Percentiles rank a stretch among this genome's conserved stretches.
These are phyloP conservation scores for Spisula solida DNA, from an alignment of 2,888 invertebrate species.

Conservation along the genomic window DNA sequence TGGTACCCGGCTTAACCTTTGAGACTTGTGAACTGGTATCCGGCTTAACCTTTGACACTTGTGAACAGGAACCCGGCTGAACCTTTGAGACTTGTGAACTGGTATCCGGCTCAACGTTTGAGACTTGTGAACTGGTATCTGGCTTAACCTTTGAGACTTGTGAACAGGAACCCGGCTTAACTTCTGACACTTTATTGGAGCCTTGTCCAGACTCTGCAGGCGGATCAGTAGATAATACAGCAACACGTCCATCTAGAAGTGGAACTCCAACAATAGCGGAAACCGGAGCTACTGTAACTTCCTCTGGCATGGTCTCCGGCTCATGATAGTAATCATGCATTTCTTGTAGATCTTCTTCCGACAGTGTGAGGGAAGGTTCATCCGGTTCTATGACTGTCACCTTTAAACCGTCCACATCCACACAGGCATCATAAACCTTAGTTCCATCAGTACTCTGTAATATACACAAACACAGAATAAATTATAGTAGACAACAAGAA, in stretches of 20 bases:
- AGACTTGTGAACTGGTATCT: background rate
- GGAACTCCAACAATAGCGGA: slow-evolving; percentile 31
- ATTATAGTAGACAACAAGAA: too few species aligned
- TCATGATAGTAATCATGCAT: slow-evolving; percentile 65
- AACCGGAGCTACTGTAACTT: slow-evolving; percentile 19
- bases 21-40: background rate
- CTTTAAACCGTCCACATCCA: slow-evolving; percentile 79
- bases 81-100: background rate
- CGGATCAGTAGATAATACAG: background rate
- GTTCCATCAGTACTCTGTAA: slow-evolving; percentile 78
- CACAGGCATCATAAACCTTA: slow-evolving; percentile 78
- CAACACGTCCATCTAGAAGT: slow-evolving; percentile 29
- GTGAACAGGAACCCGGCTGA: background rate
- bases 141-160: background rate
- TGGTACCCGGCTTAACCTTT: background rate
- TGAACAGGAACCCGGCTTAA: background rate
- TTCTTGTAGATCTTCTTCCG: slow-evolving; percentile 55
- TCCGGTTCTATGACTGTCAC: slow-evolving; percentile 71
- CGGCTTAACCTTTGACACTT: background rate
- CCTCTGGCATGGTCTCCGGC: slow-evolving; percentile 62
- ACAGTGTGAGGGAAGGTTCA: slow-evolving; percentile 32
- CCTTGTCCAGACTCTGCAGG: background rate
- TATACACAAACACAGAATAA: background rate
- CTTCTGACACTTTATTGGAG: background rate
- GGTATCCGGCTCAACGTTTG: background rate